phyloP scores from a whole-genome alignment of 2,113 vertebrate species.

The Xiphorhynchus elegans region DNA sequence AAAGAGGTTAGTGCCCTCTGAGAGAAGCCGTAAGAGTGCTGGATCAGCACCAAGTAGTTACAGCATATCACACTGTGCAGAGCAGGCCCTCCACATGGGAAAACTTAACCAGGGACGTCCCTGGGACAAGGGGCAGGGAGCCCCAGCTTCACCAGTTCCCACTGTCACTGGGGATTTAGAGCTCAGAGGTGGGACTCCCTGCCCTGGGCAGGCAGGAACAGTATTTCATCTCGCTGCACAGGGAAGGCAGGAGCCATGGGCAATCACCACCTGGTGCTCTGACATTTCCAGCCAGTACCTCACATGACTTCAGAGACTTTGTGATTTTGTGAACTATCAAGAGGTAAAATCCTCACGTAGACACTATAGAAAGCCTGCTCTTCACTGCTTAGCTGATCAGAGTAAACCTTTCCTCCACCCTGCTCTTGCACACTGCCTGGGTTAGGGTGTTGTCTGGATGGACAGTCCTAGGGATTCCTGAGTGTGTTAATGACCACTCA shows the following conservation, averaged over 20 bases:
- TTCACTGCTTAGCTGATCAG: not conserved
- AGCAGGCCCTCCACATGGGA: not conserved
- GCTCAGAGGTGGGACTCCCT: not conserved
- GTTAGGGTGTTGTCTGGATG: not conserved
- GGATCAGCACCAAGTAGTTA: not conserved
- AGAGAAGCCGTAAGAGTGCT: not conserved
- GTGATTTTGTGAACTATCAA: not conserved
- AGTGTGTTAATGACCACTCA: not conserved
- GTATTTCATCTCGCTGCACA: not conserved
- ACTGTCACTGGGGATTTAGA: not conserved
- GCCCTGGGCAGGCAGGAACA: not conserved
- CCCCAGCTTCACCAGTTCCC: not conserved
- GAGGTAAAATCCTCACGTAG: not conserved
- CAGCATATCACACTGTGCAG: not conserved
- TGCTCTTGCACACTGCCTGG: not conserved
- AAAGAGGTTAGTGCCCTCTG: not conserved
- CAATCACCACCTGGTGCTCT: not conserved
- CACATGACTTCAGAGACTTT: not conserved
- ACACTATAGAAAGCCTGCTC: not conserved
- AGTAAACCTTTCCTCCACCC: not conserved
- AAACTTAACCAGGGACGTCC: not conserved
- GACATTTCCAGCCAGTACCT: not conserved
- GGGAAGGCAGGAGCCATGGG: not conserved
- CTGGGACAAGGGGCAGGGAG: not conserved
- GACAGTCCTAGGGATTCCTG: not conserved